Evolutionary conservation across 2,113 vertebrate genomes (phyloP).

Genomic region (Ginglymostoma cirratum): DNA sequence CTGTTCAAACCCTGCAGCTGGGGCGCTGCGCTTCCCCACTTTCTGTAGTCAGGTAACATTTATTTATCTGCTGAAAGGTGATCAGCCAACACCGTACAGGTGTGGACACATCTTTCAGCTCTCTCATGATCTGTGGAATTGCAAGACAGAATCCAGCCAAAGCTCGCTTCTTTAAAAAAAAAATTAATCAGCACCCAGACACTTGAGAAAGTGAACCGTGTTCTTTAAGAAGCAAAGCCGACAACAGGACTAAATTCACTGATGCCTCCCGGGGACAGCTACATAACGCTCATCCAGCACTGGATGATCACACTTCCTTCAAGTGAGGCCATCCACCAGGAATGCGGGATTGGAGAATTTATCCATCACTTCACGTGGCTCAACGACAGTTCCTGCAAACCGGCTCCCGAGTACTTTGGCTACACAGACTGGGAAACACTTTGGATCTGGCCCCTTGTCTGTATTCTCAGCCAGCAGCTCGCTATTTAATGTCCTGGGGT

Average conservation of each 20-base stretch:
- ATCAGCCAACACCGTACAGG: neutral
- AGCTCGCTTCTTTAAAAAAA: neutral
- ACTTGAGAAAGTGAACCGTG: neutral
- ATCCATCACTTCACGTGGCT: neutral
- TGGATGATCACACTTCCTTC: neutral
- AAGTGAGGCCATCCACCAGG: no score
- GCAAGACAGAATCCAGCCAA: neutral
- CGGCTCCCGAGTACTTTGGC: neutral
- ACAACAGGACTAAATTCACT: neutral
- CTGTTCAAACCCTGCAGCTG: neutral
- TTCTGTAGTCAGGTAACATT: slow-evolving; percentile 19
- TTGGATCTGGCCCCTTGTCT: neutral
- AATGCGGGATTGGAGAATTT: neutral
- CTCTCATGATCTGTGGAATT: neutral
- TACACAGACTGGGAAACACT: neutral
- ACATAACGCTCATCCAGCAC: no score
- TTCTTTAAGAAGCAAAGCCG: neutral
- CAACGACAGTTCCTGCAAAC: neutral
- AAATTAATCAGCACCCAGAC: neutral
- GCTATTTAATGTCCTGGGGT: neutral
- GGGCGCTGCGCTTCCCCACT: neutral
- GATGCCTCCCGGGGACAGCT: no score
- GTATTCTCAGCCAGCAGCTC: neutral
- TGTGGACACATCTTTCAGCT: neutral
- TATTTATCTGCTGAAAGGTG: slow-evolving; percentile 28